Base-by-base conservation (phyloP, 2,113 vertebrate species). In the Galemys pyrenaicus region DNA sequence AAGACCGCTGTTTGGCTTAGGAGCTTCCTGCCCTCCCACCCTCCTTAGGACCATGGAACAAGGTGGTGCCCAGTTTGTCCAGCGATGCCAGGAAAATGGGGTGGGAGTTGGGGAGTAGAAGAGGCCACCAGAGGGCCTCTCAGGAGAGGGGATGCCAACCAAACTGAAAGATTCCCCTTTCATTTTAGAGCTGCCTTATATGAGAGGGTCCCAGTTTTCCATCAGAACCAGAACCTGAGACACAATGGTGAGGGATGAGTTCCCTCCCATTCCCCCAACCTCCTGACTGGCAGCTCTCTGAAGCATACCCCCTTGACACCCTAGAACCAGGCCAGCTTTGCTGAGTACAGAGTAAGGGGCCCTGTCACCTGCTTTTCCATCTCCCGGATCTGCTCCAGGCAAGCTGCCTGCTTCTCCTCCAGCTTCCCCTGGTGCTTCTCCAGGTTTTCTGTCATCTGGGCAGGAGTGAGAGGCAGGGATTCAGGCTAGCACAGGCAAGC, bases 401-500 rank as follows among this genome's bases (percentile, higher is more conserved):
- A 99, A 4, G 98, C 98, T 1, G 97, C 98, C 94, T 99, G 99
- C 96, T 99, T 99, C 98, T 98, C 98, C 95, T 99, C 98, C 95
- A 99, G 98, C 86, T 97, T 98, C 95, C 98, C 98, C 97, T 99
- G 99, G 19, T 98, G 98, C 24, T 96, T 97, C 68, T 92, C 97
- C 94, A 96, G 94, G 86, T 95, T 98, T 80, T 98, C 99, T 49
- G 97, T 98, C 96, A 99, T 93, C 99, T 99, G 97, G 49, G 71
- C 93, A 44, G 71, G 75, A 30, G 91, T 26, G 93, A 91, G 94
- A 62, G 60, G 56, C 65, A 67, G 81, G 56, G 51, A 68, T 1
- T 91, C 70, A 65, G 73, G 60, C 9, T 1, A 26, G 44, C 46
- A 19, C 2, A 49, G 75, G 37, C 13, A 13, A 41, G 49, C 30